Evolutionary conservation across 1,140 invertebrate species (phyloP), one percentile per base, ranked within the genome.

Genomic region (Ericerus pela): DNA sequence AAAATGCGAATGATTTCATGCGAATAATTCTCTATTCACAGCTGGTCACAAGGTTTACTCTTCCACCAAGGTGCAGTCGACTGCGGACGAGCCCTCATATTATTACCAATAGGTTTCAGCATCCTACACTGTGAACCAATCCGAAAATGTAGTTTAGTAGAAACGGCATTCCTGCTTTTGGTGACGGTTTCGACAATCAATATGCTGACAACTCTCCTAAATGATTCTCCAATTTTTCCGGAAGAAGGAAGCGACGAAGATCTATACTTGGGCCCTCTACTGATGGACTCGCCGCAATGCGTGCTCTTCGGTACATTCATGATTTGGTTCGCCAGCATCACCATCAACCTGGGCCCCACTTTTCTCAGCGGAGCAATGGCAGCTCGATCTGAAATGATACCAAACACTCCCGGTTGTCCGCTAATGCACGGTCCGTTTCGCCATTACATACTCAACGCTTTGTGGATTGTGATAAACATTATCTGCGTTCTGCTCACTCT

Each of bases 271-370:
- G 78, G 79, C 2, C 80, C 81, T 2, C 68, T 83, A 52, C 72
- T 87, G 38, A 80, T 84, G 78, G 84, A 88, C 66, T 84, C 81
- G 37, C 84, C 84, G 0, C 78, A 89, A 75, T 94, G 88, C 69
- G 85, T 92, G 5, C 75, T 90, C 22, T 94, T 92, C 70, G 88
- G 88, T 12, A 84, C 88, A 26, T 88, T 88, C 70, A 92, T 92
- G 81, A 91, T 91, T 64, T 92, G 88, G 89, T 90, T 91, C 70
- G 81, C 83, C 11, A 83, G 80, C 54, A 84, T 92, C 63, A 89
- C 88, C 10, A 88, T 93, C 65, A 91, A 94, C 70, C 75, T 94
- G 59, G 88, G 88, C 4, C 88, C 88, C 2, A 92, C 88, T 3
- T 91, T 94, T 70, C 72, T 90, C 60, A 85, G 82, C 55, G 86